Evolutionary conservation across 1,140 invertebrate species (phyloP).

Genomic region (Drosophila bocki): DNA sequence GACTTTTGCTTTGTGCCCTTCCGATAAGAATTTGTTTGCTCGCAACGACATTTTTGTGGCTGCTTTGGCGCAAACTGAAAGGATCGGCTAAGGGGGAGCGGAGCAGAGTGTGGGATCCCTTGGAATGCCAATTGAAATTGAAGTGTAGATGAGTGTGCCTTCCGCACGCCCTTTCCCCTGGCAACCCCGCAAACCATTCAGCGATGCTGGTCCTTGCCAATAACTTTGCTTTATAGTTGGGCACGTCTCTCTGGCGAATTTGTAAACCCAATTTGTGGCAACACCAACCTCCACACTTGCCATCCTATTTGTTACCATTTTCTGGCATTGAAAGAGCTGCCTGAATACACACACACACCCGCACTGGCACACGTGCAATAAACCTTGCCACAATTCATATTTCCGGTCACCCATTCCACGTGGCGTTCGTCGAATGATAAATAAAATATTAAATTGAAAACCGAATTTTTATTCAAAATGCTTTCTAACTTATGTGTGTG

Average conservation of each 20-base stretch:
- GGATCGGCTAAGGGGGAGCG: background rate
- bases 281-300: conserved; percentile 27
- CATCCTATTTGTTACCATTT: conserved; percentile 54
- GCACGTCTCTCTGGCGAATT: conserved; percentile 63
- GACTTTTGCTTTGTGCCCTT: conserved; percentile 65
- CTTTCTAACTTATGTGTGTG: conserved; percentile 42
- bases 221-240: conserved; percentile 66
- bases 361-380: conserved; percentile 19
- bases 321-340: conserved; percentile 59
- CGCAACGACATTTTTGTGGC: conserved; percentile 72
- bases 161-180: background rate
- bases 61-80: conserved; percentile 53
- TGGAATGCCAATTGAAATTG: conserved; percentile 79
- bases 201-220: conserved; percentile 41
- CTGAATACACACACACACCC: conserved; percentile 16
- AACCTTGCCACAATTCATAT: conserved; percentile 48
- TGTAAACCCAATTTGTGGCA: conserved; percentile 72
- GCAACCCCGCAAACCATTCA: conserved; percentile 13
- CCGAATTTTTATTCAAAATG: conserved; percentile 53
- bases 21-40: conserved; percentile 80
- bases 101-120: conserved; percentile 9
- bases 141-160: conserved; percentile 69
- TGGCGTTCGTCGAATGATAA: conserved; percentile 31
- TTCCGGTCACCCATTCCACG: conserved; percentile 40
- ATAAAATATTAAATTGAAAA: conserved; percentile 64